These are phyloP conservation scores for Neomorphus geoffroyi DNA, from an alignment of 2,797 vertebrate species.

Conservation along the genomic window DNA sequence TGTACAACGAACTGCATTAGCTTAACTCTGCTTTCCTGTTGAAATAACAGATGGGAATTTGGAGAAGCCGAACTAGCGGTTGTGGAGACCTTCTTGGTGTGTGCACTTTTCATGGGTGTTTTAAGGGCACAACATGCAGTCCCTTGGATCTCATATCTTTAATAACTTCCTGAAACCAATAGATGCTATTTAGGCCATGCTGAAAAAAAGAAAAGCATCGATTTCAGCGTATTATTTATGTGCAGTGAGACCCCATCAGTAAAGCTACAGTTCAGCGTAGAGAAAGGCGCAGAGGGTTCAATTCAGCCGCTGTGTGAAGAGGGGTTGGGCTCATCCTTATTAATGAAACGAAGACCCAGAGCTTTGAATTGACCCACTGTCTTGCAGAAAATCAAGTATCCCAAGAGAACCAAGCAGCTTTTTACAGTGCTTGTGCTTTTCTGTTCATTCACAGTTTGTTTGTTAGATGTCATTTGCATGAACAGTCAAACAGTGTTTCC, in stretches of 20 bases:
- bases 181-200: neutral
- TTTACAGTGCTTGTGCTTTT: conserved; percentile 16
- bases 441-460: conserved; percentile 46
- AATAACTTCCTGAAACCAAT: neutral
- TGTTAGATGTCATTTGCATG: conserved; percentile 54
- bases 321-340: neutral
- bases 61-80: neutral
- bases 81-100: neutral
- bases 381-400: conserved; percentile 8
- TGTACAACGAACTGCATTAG: neutral
- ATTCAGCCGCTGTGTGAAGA: neutral
- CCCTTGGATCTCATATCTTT: rapidly evolving
- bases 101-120: neutral
- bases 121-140: neutral
- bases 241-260: neutral
- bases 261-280: neutral
- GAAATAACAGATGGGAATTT: neutral
- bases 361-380: conserved; percentile 26
- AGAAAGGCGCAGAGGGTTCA: neutral
- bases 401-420: neutral
- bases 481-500: conserved; percentile 45
- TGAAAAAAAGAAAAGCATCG: neutral
- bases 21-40: neutral
- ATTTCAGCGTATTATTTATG: neutral
- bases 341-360: conserved; percentile 11